phyloP scores from a whole-genome alignment of 2,113 vertebrate genomes.

The Paramisgurnus dabryanus region DNA sequence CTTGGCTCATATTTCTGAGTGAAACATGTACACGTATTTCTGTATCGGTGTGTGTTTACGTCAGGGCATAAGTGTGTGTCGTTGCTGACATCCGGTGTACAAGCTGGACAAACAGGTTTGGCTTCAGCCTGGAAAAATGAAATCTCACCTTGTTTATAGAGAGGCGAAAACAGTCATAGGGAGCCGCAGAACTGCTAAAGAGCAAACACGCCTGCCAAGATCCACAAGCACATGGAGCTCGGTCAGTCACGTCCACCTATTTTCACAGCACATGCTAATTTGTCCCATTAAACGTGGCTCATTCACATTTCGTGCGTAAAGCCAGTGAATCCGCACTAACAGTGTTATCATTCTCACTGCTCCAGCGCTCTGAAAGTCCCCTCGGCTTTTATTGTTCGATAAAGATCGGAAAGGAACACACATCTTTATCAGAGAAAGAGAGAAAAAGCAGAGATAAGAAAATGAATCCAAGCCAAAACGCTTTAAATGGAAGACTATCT shows the following conservation, averaged over 20 bases:
- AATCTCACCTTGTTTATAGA: conserved; percentile 43
- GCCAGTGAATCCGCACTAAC: not conserved
- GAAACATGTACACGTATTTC: not conserved
- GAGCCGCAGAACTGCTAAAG: conserved; percentile 10
- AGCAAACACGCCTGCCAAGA: conserved; percentile 23
- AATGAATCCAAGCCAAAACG: conserved; percentile 24
- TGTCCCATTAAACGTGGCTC: conserved; percentile 32
- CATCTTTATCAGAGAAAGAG: conserved; percentile 12
- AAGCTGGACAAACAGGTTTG: conserved; percentile 5
- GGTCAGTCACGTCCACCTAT: conserved; percentile 19
- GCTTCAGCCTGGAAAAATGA: not conserved
- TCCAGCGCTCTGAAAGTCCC: conserved; percentile 19
- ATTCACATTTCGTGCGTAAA: conserved; percentile 21
- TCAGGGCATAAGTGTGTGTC: not conserved
- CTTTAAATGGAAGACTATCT: conserved; percentile 42
- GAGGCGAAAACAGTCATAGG: conserved; percentile 13
- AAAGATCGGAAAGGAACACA: conserved; percentile 42
- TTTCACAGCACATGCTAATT: conserved; percentile 40
- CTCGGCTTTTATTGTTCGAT: conserved; percentile 35
- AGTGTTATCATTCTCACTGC: conserved; percentile 19
- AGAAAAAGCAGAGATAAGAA: conserved; percentile 35
- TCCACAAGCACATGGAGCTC: conserved; percentile 1
- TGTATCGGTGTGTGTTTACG: not conserved
- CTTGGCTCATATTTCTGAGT: too few relatives aligned
- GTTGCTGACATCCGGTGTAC: not conserved